Conservation (phyloP, 2,113 vertebrate species). For the Amphiprion percula region DNA sequence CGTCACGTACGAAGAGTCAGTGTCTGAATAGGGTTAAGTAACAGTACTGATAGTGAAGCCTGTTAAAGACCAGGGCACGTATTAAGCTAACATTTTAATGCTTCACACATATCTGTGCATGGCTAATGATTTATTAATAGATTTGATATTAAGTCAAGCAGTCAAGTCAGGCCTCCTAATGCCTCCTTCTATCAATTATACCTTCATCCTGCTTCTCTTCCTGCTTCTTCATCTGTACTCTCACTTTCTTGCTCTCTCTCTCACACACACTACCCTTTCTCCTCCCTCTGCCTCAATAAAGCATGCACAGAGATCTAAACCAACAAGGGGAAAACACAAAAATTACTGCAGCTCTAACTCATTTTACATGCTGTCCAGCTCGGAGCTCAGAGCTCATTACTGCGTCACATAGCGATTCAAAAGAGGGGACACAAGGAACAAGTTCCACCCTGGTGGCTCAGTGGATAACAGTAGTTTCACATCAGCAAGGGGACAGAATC, state of each 20-base stretch:
- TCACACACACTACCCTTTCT: neutral
- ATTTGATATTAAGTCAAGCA: conserved; percentile 30
- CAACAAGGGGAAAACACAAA: neutral
- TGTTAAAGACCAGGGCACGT: neutral
- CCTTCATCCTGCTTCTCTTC: neutral
- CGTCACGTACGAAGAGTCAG: too few species aligned
- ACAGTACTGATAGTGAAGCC: neutral
- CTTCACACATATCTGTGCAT: conserved; percentile 4
- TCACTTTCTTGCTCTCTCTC: too few species aligned
- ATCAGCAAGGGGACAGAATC: neutral
- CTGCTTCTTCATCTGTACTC: neutral
- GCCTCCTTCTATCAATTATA: conserved; percentile 11
- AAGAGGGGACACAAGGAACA: neutral
- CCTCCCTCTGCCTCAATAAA: neutral
- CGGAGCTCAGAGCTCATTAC: conserved; percentile 25
- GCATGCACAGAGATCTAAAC: neutral
- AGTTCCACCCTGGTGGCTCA: conserved; percentile 5
- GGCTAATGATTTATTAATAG: conserved; percentile 52
- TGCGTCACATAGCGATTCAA: neutral
- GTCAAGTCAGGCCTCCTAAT: conserved; percentile 14
- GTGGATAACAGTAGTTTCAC: neutral
- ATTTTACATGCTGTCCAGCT: conserved; percentile 19
- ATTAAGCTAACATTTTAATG: conserved; percentile 18
- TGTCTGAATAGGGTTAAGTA: neutral
- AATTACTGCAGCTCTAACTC: neutral